phyloP scores from a whole-genome alignment of 1,140 invertebrate genomes.

The Sycophila sp. region DNA sequence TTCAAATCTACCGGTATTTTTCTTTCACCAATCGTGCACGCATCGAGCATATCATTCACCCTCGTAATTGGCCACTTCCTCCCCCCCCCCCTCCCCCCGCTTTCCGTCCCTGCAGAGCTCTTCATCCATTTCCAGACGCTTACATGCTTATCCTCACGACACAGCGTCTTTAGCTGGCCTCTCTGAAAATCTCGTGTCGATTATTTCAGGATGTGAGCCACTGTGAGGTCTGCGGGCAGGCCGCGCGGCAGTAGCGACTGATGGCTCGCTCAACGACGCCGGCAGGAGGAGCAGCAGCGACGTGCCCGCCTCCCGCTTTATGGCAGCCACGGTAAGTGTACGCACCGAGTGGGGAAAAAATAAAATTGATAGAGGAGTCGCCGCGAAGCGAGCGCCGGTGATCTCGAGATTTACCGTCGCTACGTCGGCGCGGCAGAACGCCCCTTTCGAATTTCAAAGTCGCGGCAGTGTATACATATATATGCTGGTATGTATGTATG shows the following conservation, averaged over 20 bases:
- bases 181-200: too few species aligned
- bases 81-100: too few species aligned
- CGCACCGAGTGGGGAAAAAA: conserved; percentile 40
- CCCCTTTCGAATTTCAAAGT: conserved; percentile 55
- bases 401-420: conserved; percentile 43
- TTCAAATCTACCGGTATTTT: too few species aligned
- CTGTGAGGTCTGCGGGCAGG: conserved; percentile 41
- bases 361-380: neutral
- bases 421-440: conserved; percentile 44
- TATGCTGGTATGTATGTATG: too few species aligned
- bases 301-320: conserved; percentile 49
- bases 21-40: too few species aligned
- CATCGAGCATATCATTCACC: too few species aligned
- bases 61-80: too few species aligned
- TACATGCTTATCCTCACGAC: too few species aligned
- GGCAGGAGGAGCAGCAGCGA: conserved; percentile 2
- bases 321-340: conserved; percentile 61
- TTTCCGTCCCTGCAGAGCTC: too few species aligned
- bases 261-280: conserved; percentile 54
- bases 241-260: conserved; percentile 44
- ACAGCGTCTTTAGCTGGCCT: too few species aligned
- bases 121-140: too few species aligned
- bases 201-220: conserved; percentile 54
- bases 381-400: neutral
- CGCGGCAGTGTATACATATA: conserved; percentile 34